A percentile compares a stretch with the other conserved stretches of the same genome.
Conservation (phyloP, 2,113 vertebrate species). For the Carassius auratus region DNA sequence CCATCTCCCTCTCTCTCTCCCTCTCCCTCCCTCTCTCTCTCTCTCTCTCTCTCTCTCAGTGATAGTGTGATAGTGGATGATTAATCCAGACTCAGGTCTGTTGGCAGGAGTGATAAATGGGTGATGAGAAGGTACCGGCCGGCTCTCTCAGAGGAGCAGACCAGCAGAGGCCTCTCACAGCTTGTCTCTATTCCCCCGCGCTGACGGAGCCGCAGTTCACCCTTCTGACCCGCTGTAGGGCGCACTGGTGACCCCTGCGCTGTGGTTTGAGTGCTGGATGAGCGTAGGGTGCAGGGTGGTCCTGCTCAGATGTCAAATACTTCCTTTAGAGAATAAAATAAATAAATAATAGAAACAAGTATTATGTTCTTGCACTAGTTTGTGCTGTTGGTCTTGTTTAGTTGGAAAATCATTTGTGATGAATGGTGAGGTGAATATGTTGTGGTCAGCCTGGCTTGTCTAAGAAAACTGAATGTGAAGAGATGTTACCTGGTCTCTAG, state of each 20-base stretch:
- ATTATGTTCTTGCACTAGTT: not conserved
- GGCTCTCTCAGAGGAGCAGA: constrained; percentile 69
- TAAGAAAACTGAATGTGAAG: not conserved
- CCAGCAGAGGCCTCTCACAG: constrained; percentile 72
- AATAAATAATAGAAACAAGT: not conserved
- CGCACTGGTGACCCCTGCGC: constrained; percentile 25
- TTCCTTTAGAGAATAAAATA: not conserved
- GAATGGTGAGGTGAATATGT: not conserved
- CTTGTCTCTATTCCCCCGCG: constrained; percentile 1
- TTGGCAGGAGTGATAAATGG: constrained; percentile 92
- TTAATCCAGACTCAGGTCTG: constrained; percentile 87
- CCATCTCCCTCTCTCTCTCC: too few relatives aligned
- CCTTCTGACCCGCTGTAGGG: constrained; percentile 32
- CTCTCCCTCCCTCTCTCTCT: not conserved
- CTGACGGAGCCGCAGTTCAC: constrained; percentile 1
- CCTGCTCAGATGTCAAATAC: not conserved
- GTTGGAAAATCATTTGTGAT: not conserved
- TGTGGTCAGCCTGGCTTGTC: not conserved
- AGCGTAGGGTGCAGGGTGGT: constrained; percentile 36
- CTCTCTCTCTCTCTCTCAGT: constrained; percentile 63
- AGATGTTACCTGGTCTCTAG: not conserved
- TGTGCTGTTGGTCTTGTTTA: not conserved
- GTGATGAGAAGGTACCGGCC: constrained; percentile 84
- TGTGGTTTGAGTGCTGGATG: not conserved
- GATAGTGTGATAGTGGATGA: constrained; percentile 86